Evolutionary conservation across 2,113 vertebrate genomes (phyloP).

Genomic region (Takifugu bimaculatus): DNA sequence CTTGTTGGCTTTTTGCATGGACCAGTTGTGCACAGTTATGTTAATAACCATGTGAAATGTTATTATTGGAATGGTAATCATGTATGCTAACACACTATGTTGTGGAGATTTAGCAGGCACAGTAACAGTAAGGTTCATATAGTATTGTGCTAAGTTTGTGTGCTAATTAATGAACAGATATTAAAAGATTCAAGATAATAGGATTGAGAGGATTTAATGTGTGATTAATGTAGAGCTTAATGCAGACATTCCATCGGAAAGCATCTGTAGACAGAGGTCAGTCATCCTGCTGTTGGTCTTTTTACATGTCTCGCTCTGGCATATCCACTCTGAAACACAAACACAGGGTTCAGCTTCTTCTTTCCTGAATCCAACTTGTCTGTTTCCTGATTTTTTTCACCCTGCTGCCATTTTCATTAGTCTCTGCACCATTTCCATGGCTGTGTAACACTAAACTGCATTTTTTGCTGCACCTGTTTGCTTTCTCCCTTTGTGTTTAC

Average conservation of each 20-base stretch:
- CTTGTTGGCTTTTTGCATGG: background rate
- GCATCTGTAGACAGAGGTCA: background rate
- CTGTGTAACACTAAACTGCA: slow-evolving; percentile 4
- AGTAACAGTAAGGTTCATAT: no score
- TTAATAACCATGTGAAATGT: background rate
- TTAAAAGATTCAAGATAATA: background rate
- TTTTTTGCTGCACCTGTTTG: no score
- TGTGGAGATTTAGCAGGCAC: no score
- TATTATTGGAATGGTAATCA: no score
- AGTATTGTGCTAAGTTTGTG: background rate
- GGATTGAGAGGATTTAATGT: background rate
- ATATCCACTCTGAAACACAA: slow-evolving; percentile 26
- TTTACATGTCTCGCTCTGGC: slow-evolving; percentile 11
- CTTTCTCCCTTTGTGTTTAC: no score
- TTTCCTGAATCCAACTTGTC: slow-evolving; percentile 52
- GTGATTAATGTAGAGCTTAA: background rate
- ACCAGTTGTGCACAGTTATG: background rate
- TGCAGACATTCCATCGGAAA: background rate
- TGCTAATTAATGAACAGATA: background rate
- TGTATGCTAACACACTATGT: no score
- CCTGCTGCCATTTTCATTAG: slow-evolving; percentile 26
- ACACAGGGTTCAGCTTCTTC: slow-evolving; percentile 39
- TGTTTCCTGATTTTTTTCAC: slow-evolving; percentile 57
- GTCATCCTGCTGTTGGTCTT: slow-evolving; percentile 19
- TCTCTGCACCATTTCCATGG: slow-evolving; percentile 41